Conservation (phyloP, 2,113 vertebrate genomes). For the Tachycineta bicolor region DNA sequence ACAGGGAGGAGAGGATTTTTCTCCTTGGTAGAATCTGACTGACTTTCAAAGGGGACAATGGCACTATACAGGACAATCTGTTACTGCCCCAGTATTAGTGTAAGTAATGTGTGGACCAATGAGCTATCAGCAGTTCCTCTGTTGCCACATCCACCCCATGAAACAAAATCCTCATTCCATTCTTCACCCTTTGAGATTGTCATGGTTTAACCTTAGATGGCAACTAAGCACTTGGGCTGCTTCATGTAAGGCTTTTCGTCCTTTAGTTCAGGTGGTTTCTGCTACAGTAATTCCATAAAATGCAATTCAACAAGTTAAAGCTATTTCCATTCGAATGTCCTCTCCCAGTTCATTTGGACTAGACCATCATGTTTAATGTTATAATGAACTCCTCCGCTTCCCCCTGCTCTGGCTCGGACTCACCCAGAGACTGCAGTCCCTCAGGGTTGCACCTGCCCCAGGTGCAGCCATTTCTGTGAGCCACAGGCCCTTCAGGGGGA, state of each 20-base stretch:
- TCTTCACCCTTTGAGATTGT: background rate
- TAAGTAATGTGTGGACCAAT: background rate
- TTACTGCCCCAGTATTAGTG: background rate
- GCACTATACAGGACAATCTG: background rate
- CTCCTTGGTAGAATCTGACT: background rate
- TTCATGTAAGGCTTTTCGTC: background rate
- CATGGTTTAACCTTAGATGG: background rate
- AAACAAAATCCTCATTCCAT: background rate
- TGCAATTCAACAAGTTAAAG: background rate
- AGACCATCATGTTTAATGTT: background rate
- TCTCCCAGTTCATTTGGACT: background rate
- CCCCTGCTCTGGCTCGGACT: background rate
- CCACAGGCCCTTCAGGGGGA: background rate
- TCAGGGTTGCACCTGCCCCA: background rate
- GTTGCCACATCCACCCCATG: background rate
- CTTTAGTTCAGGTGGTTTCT: background rate
- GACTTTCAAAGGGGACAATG: background rate
- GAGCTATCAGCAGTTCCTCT: background rate
- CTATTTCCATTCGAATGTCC: background rate
- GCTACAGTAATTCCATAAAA: background rate
- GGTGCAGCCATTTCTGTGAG: background rate
- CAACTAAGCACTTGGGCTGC: background rate
- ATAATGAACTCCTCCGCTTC: background rate
- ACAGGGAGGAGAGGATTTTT: background rate
- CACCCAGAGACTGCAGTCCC: background rate